Conservation (phyloP, 2,113 vertebrate genomes). For the Ceyx cyanopectus region DNA sequence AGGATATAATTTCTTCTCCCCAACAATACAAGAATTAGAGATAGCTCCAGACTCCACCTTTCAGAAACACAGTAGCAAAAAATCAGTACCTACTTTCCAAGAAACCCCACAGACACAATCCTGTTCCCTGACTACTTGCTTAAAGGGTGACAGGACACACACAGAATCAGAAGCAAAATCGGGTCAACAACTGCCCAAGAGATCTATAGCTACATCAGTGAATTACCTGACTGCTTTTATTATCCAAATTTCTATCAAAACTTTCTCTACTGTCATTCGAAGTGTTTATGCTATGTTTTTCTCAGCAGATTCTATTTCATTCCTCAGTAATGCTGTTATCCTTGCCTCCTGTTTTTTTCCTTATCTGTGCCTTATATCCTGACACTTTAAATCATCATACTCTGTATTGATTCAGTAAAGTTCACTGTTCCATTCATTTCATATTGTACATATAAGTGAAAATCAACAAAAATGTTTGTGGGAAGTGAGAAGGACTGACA, state of each 20-base stretch:
- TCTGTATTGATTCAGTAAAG: conserved; percentile 55
- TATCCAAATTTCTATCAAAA: conserved; percentile 60
- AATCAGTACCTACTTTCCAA: neutral
- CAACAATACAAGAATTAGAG: conserved; percentile 44
- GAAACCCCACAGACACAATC: neutral
- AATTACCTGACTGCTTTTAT: conserved; percentile 53
- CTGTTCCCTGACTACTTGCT: neutral
- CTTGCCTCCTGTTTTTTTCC: conserved; percentile 8
- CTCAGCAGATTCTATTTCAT: conserved; percentile 40
- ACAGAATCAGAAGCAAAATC: neutral
- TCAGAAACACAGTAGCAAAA: conserved; percentile 20
- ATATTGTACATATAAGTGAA: conserved; percentile 40
- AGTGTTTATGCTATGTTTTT: conserved; percentile 58
- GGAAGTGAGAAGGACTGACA: conserved; percentile 21
- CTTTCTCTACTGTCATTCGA: conserved; percentile 38
- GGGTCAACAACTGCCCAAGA: neutral
- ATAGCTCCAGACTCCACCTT: conserved; percentile 44
- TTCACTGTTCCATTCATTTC: conserved; percentile 26
- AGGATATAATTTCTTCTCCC: conserved; percentile 35
- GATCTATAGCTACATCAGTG: neutral
- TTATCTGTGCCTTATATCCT: conserved; percentile 19
- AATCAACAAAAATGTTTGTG: conserved; percentile 50
- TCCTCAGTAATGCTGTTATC: conserved; percentile 37
- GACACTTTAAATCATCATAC: conserved; percentile 63
- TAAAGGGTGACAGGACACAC: neutral